Percentiles rank a stretch among this genome's conserved stretches.
phyloP scores from a whole-genome alignment of 1,140 invertebrate genomes.

The Venustaconcha ellipsiformis region DNA sequence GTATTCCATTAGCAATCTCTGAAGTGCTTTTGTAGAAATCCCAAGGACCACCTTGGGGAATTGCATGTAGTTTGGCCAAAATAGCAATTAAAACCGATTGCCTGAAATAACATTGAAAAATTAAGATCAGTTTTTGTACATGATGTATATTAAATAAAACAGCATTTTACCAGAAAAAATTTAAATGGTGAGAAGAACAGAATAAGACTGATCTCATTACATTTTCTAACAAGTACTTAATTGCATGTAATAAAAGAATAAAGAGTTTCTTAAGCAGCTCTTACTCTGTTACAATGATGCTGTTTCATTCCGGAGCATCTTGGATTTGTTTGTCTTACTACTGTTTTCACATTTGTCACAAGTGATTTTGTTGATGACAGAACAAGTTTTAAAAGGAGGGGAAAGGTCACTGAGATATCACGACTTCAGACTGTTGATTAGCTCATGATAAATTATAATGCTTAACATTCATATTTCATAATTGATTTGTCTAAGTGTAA shows the following conservation, averaged over 20 bases:
- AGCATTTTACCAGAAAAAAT: too few species aligned
- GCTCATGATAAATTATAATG: too few species aligned
- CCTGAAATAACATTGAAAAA: conserved; percentile 67
- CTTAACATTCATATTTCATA: background rate
- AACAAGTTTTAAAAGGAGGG: too few species aligned
- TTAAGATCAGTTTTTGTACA: background rate
- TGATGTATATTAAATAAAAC: conserved; percentile 1
- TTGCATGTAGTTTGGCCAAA: conserved; percentile 83
- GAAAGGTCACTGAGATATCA: too few species aligned
- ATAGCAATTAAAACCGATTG: conserved; percentile 92
- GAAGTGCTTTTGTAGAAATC: conserved; percentile 71
- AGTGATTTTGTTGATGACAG: too few species aligned
- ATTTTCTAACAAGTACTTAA: background rate
- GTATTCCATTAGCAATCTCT: conserved; percentile 79
- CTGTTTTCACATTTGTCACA: too few species aligned
- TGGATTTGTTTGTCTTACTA: too few species aligned
- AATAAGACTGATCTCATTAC: background rate
- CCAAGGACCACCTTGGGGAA: conserved; percentile 73
- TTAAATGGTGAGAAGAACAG: background rate
- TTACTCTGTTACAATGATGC: background rate
- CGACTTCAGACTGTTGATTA: too few species aligned
- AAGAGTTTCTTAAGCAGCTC: background rate
- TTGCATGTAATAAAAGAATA: background rate
- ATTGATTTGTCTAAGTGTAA: too few species aligned
- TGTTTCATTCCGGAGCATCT: too few species aligned